These are phyloP conservation scores for Crocidura indochinensis DNA, from an alignment of 2,797 vertebrate species.

Conservation along the genomic window DNA sequence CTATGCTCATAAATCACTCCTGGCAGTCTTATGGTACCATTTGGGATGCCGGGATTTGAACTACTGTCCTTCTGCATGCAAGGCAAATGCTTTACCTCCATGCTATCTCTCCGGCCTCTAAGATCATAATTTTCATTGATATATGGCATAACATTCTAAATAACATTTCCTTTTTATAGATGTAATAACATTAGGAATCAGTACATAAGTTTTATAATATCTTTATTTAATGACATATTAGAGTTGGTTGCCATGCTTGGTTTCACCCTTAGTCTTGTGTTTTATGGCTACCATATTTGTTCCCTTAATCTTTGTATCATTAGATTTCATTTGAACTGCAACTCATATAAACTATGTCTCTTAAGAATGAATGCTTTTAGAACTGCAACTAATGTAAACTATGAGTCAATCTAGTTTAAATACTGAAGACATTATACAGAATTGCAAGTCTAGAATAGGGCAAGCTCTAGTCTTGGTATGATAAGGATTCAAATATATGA, in stretches of 20 bases:
- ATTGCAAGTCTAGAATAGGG: not conserved
- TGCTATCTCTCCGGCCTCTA: too few relatives aligned
- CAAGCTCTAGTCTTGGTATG: not conserved
- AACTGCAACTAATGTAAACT: conserved; percentile 8
- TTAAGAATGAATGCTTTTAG: conserved; percentile 54
- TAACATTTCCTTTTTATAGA: conserved; percentile 38
- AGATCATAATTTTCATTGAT: conserved; percentile 3
- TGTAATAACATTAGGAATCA: not conserved
- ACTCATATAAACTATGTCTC: too few relatives aligned
- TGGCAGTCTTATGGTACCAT: too few relatives aligned
- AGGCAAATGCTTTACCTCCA: too few relatives aligned
- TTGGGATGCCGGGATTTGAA: too few relatives aligned
- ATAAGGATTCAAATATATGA: not conserved
- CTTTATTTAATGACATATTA: conserved; percentile 34
- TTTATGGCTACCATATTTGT: conserved; percentile 29
- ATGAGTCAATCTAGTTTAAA: conserved; percentile 12
- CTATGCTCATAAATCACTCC: too few relatives aligned
- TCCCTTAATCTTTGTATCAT: not conserved
- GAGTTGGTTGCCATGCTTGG: not conserved
- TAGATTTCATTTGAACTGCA: too few relatives aligned
- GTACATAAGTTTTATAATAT: too few relatives aligned
- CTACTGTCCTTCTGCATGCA: too few relatives aligned
- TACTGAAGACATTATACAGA: not conserved
- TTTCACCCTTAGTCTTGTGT: conserved; percentile 55
- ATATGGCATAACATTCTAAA: conserved; percentile 1